These are phyloP conservation scores for Agrotis exclamationis DNA, from an alignment of 2,888 invertebrate genomes.

Conservation along the genomic window DNA sequence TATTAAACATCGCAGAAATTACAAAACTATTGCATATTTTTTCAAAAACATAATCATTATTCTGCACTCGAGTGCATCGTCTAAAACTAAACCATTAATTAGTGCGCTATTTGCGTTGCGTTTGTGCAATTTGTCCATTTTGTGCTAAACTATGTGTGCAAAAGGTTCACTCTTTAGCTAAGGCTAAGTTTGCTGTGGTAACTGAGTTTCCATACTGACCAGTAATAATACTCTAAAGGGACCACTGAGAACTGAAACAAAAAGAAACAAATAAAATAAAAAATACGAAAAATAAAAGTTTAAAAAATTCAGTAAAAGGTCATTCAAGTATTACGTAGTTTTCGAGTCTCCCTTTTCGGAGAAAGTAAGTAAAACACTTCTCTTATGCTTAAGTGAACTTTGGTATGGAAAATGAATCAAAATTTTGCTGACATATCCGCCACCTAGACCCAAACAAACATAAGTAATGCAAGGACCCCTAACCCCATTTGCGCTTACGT, in stretches of 20 bases:
- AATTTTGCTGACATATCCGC: too few species aligned
- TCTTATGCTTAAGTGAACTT: too few species aligned
- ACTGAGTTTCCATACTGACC: conserved; percentile 66
- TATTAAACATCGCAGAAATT: neutral
- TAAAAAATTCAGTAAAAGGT: too few species aligned
- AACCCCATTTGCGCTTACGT: too few species aligned
- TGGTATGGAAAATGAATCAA: too few species aligned
- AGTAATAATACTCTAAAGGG: conserved; percentile 74
- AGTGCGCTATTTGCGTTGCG: conserved; percentile 46
- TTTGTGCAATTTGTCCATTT: conserved; percentile 63
- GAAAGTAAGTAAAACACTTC: too few species aligned
- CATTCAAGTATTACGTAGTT: too few species aligned
- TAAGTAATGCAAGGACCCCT: too few species aligned
- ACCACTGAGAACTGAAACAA: conserved; percentile 89
- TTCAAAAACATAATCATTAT: neutral
- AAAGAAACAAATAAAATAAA: conserved; percentile 70
- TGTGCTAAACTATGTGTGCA: conserved; percentile 52
- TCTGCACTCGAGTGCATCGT: conserved; percentile 32
- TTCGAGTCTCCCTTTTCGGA: too few species aligned
- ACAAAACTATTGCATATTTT: neutral
- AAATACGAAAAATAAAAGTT: conserved; percentile 40
- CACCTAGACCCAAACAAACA: too few species aligned
- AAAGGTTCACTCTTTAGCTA: conserved; percentile 36
- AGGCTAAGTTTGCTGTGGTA: conserved; percentile 25
- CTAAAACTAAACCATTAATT: conserved; percentile 13